Percentiles rank a stretch among this genome's conserved stretches.
These are phyloP conservation scores for Porites divaricata DNA, from an alignment of 92 coral and sea anemone species.

Conservation along the genomic window DNA sequence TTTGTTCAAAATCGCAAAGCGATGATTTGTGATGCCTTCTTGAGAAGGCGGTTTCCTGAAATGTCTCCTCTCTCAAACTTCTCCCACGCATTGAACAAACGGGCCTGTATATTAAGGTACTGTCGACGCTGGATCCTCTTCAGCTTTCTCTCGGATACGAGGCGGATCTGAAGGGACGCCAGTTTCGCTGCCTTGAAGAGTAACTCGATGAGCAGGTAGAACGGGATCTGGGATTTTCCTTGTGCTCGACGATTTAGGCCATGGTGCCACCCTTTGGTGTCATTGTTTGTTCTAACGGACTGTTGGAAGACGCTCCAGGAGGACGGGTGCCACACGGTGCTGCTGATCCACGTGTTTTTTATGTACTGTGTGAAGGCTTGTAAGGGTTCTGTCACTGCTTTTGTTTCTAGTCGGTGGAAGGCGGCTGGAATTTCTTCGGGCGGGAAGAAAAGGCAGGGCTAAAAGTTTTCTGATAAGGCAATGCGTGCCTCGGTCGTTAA, in stretches of 20 bases:
- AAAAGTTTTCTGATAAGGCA: constrained; percentile 10
- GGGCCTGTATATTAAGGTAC: constrained; percentile 28
- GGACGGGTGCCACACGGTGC: constrained; percentile 40
- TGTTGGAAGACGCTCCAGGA: constrained; percentile 35
- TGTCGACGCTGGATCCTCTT: constrained; percentile 31
- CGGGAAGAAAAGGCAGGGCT: constrained; percentile 46
- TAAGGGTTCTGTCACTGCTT: constrained; percentile 22
- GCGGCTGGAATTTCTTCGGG: constrained; percentile 26
- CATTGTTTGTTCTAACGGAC: background rate
- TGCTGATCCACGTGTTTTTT: constrained; percentile 33
- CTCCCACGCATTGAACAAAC: constrained; percentile 18
- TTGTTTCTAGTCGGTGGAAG: constrained; percentile 31
- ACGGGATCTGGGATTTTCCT: constrained; percentile 42
- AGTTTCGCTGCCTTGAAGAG: constrained; percentile 39
- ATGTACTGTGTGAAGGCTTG: constrained; percentile 42
- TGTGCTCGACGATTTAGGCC: constrained; percentile 38
- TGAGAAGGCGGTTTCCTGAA: no score
- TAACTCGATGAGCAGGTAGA: constrained; percentile 38
- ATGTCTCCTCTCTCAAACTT: no score
- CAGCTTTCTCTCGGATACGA: constrained; percentile 15
- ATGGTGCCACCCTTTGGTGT: constrained; percentile 47
- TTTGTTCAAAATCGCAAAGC: no score
- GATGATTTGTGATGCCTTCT: no score
- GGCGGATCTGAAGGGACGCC: constrained; percentile 39
- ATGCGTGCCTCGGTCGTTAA: constrained; percentile 19